Conservation (phyloP, 2,797 vertebrate species). For the Picus viridis region DNA sequence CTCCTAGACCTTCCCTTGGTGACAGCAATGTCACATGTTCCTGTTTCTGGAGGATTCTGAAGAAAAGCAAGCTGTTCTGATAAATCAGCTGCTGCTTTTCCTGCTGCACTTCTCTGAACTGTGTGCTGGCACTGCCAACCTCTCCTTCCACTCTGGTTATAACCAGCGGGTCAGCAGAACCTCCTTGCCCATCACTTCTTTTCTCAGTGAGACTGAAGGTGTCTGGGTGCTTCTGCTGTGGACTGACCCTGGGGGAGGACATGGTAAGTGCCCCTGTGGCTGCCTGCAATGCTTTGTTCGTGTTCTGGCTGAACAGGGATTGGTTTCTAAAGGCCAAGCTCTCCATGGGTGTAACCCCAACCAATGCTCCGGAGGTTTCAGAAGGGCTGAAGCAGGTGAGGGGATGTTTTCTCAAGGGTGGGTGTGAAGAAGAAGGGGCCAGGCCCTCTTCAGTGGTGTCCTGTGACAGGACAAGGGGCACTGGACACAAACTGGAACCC, state of each 20-base stretch:
- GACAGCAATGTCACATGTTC: neutral
- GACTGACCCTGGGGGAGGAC: neutral
- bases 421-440: too few relatives aligned
- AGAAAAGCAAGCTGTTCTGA: neutral
- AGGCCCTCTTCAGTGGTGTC: too few relatives aligned
- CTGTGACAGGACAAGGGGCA: too few relatives aligned
- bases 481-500: too few relatives aligned
- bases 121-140: neutral
- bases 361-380: fast-evolving
- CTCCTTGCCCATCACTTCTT: neutral
- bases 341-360: neutral
- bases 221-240: neutral
- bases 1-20: neutral
- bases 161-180: neutral
- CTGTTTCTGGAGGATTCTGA: neutral
- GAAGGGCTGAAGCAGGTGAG: neutral
- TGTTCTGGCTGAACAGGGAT: neutral
- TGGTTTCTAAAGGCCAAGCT: neutral
- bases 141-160: fast-evolving
- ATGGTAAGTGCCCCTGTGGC: neutral
- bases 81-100: neutral
- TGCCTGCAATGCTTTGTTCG: fast-evolving
- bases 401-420: too few relatives aligned
- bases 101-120: neutral
- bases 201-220: neutral